Conservation (phyloP, 2,797 vertebrate species). For the Sciurus vulgaris region DNA sequence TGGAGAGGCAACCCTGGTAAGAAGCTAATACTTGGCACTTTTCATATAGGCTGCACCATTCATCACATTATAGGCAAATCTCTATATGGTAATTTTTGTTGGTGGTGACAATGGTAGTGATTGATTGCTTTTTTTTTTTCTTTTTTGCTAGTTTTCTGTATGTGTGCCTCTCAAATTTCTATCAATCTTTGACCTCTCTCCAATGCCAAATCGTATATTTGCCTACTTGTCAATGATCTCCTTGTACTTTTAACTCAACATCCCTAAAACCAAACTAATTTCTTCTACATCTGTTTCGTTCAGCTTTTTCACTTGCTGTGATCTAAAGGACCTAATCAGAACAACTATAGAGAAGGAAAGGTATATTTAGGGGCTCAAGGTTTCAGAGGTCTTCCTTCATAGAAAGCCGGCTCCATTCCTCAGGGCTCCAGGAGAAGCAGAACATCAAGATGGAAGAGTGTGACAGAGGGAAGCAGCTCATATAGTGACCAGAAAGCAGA, state of each 20-base stretch:
- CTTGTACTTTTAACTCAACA: constrained; percentile 18
- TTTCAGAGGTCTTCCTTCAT: too few relatives aligned
- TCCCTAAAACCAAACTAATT: neutral
- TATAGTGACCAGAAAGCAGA: too few relatives aligned
- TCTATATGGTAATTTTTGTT: neutral
- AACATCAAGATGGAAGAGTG: too few relatives aligned
- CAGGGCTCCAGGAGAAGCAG: too few relatives aligned
- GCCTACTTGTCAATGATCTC: neutral
- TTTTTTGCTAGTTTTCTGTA: constrained; percentile 10
- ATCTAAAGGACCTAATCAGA: too few relatives aligned
- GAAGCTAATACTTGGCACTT: neutral
- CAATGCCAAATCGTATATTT: constrained; percentile 9
- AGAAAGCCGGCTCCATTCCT: too few relatives aligned
- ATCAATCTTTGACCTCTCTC: neutral
- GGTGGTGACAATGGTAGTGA: neutral
- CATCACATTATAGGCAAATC: neutral
- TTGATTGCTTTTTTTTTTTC: neutral
- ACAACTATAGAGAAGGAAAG: too few relatives aligned
- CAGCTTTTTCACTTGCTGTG: too few relatives aligned
- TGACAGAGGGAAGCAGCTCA: too few relatives aligned
- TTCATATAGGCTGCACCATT: neutral
- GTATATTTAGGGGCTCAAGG: too few relatives aligned
- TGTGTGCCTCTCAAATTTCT: constrained; percentile 12
- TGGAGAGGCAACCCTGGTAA: neutral
- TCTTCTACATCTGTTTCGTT: neutral